A percentile compares a stretch with the other conserved stretches of the same genome.
Evolutionary conservation across 2,797 vertebrate genomes (phyloP).

Genomic region (Danio albolineatus): DNA sequence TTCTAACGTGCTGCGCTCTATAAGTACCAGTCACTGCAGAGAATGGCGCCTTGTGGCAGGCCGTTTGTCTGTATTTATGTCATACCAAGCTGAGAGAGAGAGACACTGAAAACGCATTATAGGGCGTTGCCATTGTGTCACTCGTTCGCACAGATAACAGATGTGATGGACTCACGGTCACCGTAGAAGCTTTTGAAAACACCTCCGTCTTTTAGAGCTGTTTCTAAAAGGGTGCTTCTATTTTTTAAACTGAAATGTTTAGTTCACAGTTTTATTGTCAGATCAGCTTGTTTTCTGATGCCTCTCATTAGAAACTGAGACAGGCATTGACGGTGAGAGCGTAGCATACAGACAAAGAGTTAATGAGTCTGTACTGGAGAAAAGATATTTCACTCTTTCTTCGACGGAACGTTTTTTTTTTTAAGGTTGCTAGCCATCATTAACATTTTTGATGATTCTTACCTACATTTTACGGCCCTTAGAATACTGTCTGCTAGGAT

Average conservation of each 20-base stretch:
- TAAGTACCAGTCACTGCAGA: constrained; percentile 42
- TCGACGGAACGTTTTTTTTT: too few relatives aligned
- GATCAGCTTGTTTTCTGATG: background rate
- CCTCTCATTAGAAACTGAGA: background rate
- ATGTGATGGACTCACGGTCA: constrained; percentile 13
- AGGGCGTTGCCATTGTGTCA: constrained; percentile 19
- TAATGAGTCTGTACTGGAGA: too few relatives aligned
- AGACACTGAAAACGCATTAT: constrained; percentile 32
- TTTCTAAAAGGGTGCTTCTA: background rate
- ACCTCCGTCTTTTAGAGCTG: background rate
- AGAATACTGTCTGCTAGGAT: too few relatives aligned
- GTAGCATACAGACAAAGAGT: too few relatives aligned
- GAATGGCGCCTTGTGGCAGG: constrained; percentile 25
- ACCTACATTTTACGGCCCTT: too few relatives aligned
- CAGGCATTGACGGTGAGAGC: background rate
- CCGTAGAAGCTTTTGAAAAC: constrained; percentile 14
- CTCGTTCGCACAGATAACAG: constrained; percentile 19
- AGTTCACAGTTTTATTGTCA: background rate
- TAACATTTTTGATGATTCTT: too few relatives aligned
- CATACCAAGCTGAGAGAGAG: constrained; percentile 32
- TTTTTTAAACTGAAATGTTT: background rate
- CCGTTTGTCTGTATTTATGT: constrained; percentile 44
- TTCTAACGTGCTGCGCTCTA: constrained; percentile 20
- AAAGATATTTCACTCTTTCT: too few relatives aligned
- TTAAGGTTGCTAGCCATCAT: too few relatives aligned